Evolutionary conservation across 2,797 vertebrate genomes (phyloP), one percentile per base, ranked within the genome.

Genomic region (Podarcis lilfordi): DNA sequence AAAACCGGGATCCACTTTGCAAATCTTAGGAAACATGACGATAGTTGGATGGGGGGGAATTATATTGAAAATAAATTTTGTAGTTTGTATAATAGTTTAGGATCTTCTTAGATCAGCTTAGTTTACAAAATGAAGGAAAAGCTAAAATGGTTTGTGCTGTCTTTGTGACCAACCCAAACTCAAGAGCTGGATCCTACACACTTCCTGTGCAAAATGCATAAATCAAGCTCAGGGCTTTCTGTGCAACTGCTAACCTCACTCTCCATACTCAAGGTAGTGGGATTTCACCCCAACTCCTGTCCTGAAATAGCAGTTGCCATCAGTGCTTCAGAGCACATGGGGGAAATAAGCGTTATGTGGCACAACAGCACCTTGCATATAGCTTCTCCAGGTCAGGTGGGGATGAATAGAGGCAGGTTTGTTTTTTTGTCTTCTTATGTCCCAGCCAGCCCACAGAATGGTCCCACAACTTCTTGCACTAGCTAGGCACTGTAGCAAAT

Each of bases 21-120:
- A 77, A 79, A 55, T 45, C 21, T 43, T 37, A 61, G 23, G 55
- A 68, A 66, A 76, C 83, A 68, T 5, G 29, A 0, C 0, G 2
- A 9, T 37, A 43, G 50, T 61, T 50, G 50, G n/a, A 7, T 5
- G 35, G 23, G n/a, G n/a, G 45, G 29, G 29, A n/a, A 4, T 66
- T 32, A 69, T 79, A 79, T 27, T 23, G 35, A 81, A 74, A 29
- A 59, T n/a, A 23, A 81, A 2, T 59, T 21, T 72, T 27, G 32
- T 21, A 74, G 21, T 10, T 59, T 74, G 45, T 59, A 45, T 45
- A 43, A 68, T n/a, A 37, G n/a, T 27, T 35, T 11, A 45, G 71
- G 29, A 50, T 77, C 19, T 76, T 23, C 19, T 40, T 59, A 11
- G 4, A 50, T n/a, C 23, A 25, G 27, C 11, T 15, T 69, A 23